Percentiles rank a stretch among this genome's conserved stretches.
Conservation (phyloP, 1,140 invertebrate genomes). For the Zaprionus nigranus region DNA sequence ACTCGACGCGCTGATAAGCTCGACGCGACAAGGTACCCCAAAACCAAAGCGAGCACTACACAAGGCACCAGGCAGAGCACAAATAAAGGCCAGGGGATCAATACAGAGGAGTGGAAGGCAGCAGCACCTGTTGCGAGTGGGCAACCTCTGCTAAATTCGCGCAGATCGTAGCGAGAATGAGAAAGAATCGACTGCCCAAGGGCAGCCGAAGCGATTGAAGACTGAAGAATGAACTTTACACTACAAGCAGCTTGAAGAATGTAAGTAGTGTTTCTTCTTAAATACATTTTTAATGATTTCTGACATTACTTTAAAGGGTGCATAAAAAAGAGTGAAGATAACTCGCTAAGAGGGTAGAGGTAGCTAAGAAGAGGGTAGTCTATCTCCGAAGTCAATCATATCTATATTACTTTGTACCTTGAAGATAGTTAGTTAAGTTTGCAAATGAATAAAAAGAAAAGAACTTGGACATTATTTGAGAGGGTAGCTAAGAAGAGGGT, state of each 20-base stretch:
- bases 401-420: too few species aligned
- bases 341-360: too few species aligned
- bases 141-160: neutral
- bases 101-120: neutral
- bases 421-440: too few species aligned
- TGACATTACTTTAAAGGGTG: neutral
- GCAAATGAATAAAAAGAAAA: too few species aligned
- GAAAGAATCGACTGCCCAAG: neutral
- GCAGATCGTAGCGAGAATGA: neutral
- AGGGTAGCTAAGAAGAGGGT: too few species aligned
- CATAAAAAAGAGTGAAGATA: neutral
- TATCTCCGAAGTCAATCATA: too few species aligned
- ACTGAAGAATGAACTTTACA: neutral
- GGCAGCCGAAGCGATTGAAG: neutral
- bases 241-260: neutral
- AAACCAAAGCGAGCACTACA: constrained; percentile 26
- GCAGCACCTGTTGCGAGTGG: constrained; percentile 5
- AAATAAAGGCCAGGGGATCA: neutral
- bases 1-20: constrained; percentile 53
- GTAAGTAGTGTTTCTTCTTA: neutral
- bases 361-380: too few species aligned
- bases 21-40: constrained; percentile 25
- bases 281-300: neutral
- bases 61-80: neutral
- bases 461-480: too few species aligned